These are phyloP conservation scores for Nomada goodeniana DNA, from an alignment of 2,888 invertebrate genomes.

Conservation along the genomic window DNA sequence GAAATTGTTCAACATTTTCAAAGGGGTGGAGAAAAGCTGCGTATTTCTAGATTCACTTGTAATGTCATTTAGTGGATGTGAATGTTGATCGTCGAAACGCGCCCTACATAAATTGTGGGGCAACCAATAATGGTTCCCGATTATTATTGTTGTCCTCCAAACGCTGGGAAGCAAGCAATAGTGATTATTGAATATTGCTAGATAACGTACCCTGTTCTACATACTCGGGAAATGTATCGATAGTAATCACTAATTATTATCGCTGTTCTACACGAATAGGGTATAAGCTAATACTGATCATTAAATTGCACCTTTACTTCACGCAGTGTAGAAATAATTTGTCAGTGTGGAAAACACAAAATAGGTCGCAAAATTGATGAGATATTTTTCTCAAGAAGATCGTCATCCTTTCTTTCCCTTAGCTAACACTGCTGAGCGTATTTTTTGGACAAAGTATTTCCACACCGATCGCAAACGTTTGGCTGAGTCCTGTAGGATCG, in stretches of 20 bases:
- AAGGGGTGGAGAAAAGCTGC: no score
- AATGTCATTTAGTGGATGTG: no score
- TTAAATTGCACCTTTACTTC: not conserved
- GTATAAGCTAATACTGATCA: not conserved
- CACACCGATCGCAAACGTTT: conserved; percentile 85
- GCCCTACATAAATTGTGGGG: no score
- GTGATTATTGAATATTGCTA: not conserved
- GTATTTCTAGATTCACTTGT: no score
- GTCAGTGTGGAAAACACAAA: not conserved
- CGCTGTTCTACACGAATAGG: not conserved
- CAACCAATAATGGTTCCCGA: no score
- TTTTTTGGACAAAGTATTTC: conserved; percentile 59
- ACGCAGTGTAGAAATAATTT: not conserved
- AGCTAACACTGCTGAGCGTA: conserved; percentile 66
- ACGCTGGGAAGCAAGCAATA: not conserved
- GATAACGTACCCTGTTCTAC: not conserved
- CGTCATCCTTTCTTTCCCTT: not conserved
- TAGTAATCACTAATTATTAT: not conserved
- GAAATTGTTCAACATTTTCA: not conserved
- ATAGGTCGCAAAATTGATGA: not conserved
- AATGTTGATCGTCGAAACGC: no score
- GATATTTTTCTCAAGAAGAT: not conserved
- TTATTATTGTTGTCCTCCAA: no score
- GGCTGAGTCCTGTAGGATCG: conserved; percentile 84
- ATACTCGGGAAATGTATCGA: not conserved